phyloP scores from a whole-genome alignment of 2,888 invertebrate species.

The Clunio marinus region DNA sequence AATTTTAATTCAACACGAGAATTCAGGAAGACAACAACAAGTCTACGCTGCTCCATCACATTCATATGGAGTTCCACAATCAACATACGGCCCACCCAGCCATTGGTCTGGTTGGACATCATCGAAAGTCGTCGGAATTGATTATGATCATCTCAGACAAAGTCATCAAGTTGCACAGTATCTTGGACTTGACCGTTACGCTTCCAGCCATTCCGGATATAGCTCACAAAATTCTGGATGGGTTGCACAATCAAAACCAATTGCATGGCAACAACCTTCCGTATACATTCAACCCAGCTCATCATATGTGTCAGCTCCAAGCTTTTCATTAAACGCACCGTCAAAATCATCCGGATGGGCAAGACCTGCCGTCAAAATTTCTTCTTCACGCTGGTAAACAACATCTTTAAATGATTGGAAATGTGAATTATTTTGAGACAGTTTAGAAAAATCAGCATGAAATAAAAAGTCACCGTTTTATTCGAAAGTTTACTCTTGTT shows the following conservation, averaged over 20 bases:
- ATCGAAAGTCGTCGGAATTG: constrained; percentile 10
- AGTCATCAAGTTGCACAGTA: constrained; percentile 12
- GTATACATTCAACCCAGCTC: background rate
- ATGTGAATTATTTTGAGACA: background rate
- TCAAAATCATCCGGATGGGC: background rate
- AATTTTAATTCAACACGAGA: constrained; percentile 9
- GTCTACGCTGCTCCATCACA: background rate
- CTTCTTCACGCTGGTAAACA: background rate
- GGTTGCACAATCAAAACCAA: background rate
- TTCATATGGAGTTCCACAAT: background rate
- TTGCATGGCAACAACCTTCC: background rate
- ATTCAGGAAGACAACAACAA: background rate
- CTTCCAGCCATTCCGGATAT: background rate
- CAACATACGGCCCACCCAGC: background rate
- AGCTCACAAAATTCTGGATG: background rate
- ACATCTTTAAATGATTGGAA: background rate
- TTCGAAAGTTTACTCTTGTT: background rate
- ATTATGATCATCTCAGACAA: constrained; percentile 2
- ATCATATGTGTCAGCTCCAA: too few species aligned
- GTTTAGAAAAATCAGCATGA: background rate
- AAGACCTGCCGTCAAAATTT: background rate
- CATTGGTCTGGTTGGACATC: background rate
- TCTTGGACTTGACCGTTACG: background rate
- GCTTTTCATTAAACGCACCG: too few species aligned
- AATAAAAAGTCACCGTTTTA: constrained; percentile 20